A percentile compares a stretch with the other conserved stretches of the same genome.
phyloP scores from a whole-genome alignment of 1,140 invertebrate species.

The Euborellia annulipes region DNA sequence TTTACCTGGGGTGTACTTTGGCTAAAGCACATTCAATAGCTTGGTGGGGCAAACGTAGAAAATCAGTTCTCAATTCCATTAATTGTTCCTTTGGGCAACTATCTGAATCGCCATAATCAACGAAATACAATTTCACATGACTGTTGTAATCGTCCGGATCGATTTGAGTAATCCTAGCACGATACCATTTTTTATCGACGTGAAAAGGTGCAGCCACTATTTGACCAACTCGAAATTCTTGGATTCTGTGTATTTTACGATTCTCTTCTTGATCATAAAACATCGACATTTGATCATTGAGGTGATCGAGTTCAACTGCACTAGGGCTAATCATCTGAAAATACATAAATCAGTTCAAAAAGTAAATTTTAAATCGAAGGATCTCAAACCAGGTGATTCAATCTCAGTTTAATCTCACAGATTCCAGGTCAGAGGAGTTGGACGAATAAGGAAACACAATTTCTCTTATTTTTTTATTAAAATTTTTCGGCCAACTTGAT shows the following conservation, averaged over 20 bases:
- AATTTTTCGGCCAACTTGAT: too few relatives aligned
- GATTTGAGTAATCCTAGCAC: conserved; percentile 36
- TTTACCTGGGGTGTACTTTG: conserved; percentile 42
- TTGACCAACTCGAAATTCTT: conserved; percentile 38
- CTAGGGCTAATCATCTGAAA: conserved; percentile 40
- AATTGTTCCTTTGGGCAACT: conserved; percentile 40
- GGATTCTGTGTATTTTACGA: conserved; percentile 35
- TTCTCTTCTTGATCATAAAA: conserved; percentile 53
- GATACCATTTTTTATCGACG: conserved; percentile 60
- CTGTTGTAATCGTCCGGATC: conserved; percentile 32
- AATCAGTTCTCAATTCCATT: conserved; percentile 52
- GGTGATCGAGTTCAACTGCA: conserved; percentile 49
- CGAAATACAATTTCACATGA: conserved; percentile 50
- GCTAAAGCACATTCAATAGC: conserved; percentile 67
- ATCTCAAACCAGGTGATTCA: too few relatives aligned
- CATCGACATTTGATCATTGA: conserved; percentile 59
- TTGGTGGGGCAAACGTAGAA: conserved; percentile 52
- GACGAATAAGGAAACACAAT: too few relatives aligned
- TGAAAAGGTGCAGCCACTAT: conserved; percentile 61
- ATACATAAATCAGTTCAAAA: too few relatives aligned
- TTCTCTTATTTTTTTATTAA: too few relatives aligned
- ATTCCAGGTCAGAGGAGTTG: too few relatives aligned
- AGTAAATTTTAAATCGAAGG: too few relatives aligned
- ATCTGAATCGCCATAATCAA: conserved; percentile 68
- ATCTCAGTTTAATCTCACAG: too few relatives aligned